Evolutionary conservation across 2,113 vertebrate species (phyloP).

Genomic region (Protobothrops mucrosquamatus): DNA sequence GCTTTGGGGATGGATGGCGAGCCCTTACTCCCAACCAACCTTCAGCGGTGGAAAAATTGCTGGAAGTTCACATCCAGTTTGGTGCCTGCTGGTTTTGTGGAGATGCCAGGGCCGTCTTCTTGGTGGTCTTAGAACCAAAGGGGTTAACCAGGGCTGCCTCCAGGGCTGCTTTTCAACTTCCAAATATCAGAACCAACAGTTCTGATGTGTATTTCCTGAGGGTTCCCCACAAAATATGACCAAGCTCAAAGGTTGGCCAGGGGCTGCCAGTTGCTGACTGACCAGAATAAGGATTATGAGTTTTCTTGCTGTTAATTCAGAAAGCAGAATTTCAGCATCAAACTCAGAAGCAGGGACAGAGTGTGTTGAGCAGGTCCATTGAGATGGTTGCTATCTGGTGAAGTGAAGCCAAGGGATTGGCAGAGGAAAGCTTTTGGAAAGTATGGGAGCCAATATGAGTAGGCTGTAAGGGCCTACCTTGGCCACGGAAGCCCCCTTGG

Average conservation of each 20-base stretch:
- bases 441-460: background rate
- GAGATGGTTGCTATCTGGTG: conserved; percentile 46
- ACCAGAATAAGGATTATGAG: background rate
- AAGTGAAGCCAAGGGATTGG: conserved; percentile 26
- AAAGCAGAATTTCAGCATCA: conserved; percentile 58
- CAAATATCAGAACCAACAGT: background rate
- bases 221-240: background rate
- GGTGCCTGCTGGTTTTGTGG: background rate
- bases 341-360: conserved; percentile 52
- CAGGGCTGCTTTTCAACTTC: background rate
- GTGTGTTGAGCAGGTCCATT: conserved; percentile 43
- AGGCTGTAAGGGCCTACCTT: background rate
- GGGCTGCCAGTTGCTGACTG: background rate
- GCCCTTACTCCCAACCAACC: background rate
- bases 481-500: background rate
- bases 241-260: background rate
- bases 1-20: background rate
- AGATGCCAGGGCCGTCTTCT: background rate
- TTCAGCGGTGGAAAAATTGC: background rate
- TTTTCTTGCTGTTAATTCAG: conserved; percentile 51
- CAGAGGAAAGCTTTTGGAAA: background rate
- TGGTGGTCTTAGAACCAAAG: background rate
- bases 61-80: background rate
- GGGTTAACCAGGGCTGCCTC: background rate
- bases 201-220: background rate